Evolutionary conservation across 2,797 vertebrate genomes (phyloP).

Genomic region (Pseudomugil gertrudae): DNA sequence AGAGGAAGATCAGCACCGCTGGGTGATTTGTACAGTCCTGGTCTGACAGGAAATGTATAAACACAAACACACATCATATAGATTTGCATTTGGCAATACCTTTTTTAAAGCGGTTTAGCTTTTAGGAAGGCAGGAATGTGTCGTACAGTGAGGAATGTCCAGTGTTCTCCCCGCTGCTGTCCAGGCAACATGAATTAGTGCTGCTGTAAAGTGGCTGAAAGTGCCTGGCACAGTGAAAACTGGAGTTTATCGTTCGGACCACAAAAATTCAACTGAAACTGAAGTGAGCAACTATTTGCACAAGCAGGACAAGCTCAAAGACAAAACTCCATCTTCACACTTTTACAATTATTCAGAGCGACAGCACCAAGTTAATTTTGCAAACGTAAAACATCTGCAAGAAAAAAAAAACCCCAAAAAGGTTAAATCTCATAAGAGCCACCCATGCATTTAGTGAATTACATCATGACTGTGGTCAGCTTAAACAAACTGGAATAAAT

Average conservation of each 20-base stretch:
- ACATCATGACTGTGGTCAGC: slow-evolving; percentile 3
- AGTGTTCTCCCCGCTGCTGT: slow-evolving; percentile 39
- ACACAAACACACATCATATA: slow-evolving; percentile 32
- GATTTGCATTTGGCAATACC: slow-evolving; percentile 54
- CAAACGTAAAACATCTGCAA: slow-evolving; percentile 13
- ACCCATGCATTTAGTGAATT: slow-evolving; percentile 36
- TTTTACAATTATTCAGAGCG: neutral
- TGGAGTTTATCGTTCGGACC: slow-evolving; percentile 9
- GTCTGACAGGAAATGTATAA: slow-evolving; percentile 28
- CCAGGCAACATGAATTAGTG: slow-evolving; percentile 32
- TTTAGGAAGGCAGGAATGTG: slow-evolving; percentile 66
- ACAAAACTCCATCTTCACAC: slow-evolving; percentile 5
- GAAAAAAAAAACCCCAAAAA: slow-evolving; percentile 3
- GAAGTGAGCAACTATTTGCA: slow-evolving; percentile 6
- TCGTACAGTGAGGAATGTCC: slow-evolving; percentile 57
- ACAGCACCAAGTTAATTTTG: neutral
- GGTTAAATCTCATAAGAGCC: slow-evolving; percentile 5
- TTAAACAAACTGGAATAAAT: slow-evolving; percentile 12
- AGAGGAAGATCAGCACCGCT: slow-evolving; percentile 47
- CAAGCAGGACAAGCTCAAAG: slow-evolving; percentile 2
- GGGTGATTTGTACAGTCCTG: slow-evolving; percentile 31
- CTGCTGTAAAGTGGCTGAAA: slow-evolving; percentile 51
- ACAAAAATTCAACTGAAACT: slow-evolving; percentile 18
- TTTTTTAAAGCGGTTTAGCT: slow-evolving; percentile 26
- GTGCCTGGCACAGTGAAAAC: slow-evolving; percentile 52